phyloP scores from a whole-genome alignment of 1,140 invertebrate genomes.

The Trissolcus basalis region DNA sequence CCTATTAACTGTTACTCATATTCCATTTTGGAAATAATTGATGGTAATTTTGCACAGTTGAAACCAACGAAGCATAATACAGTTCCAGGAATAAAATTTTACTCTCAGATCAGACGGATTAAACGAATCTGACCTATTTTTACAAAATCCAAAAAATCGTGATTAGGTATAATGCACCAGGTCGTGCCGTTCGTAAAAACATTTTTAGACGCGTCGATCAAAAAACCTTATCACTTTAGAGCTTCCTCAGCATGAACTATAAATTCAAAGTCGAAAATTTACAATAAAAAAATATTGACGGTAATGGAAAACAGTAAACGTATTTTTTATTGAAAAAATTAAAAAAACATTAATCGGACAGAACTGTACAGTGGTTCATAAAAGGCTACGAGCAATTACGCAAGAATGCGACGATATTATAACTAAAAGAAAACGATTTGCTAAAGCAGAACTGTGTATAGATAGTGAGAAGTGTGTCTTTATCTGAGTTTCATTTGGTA shows the following conservation, averaged over 20 bases:
- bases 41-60: constrained; percentile 48
- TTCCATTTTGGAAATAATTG: constrained; percentile 55
- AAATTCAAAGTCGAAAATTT: too few relatives aligned
- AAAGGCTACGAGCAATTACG: constrained; percentile 6
- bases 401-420: constrained; percentile 23
- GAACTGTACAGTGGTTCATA: background rate
- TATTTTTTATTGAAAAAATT: too few relatives aligned
- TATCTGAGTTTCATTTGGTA: constrained; percentile 59
- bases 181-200: too few relatives aligned
- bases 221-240: too few relatives aligned
- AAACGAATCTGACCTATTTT: constrained; percentile 7
- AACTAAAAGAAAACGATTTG: constrained; percentile 41
- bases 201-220: too few relatives aligned
- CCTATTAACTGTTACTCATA: constrained; percentile 43
- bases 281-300: background rate
- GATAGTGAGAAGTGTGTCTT: constrained; percentile 51
- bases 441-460: constrained; percentile 21
- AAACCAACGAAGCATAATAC: constrained; percentile 47
- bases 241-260: too few relatives aligned
- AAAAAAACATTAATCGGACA: background rate
- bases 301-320: too few relatives aligned
- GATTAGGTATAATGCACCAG: too few relatives aligned
- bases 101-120: constrained; percentile 37
- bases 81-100: constrained; percentile 47
- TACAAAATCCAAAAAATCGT: too few relatives aligned